phyloP scores from a whole-genome alignment of 2,888 invertebrate genomes.

The Nesidiocoris tenuis region DNA sequence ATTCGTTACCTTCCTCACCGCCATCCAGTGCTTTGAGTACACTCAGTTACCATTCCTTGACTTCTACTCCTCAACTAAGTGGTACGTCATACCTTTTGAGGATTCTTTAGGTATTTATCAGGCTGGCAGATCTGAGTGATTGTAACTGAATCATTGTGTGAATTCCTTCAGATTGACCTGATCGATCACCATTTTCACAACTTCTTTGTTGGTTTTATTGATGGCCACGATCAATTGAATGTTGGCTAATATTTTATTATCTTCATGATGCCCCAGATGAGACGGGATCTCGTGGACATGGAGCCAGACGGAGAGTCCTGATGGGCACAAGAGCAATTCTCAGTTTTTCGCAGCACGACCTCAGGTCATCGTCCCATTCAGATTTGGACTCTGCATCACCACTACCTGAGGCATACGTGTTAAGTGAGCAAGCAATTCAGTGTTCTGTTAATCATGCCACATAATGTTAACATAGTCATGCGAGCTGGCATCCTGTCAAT shows the following conservation, averaged over 20 bases:
- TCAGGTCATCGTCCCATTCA: constrained; percentile 47
- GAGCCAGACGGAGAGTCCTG: constrained; percentile 66
- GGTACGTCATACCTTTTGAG: too few relatives aligned
- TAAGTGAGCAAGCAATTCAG: too few relatives aligned
- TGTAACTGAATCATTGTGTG: too few relatives aligned
- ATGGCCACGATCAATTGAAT: too few relatives aligned
- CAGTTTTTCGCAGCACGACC: constrained; percentile 54
- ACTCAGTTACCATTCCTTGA: constrained; percentile 29
- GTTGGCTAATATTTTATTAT: too few relatives aligned
- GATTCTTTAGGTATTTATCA: too few relatives aligned
- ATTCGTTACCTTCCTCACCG: constrained; percentile 30
- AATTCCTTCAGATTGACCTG: too few relatives aligned
- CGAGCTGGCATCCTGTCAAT: background rate
- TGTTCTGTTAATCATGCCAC: background rate
- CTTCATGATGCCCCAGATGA: too few relatives aligned
- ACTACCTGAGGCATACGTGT: constrained; percentile 59
- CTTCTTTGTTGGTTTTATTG: too few relatives aligned
- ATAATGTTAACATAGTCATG: background rate
- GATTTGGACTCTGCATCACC: constrained; percentile 55
- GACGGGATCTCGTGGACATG: background rate
- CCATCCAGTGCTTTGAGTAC: constrained; percentile 36
- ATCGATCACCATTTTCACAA: too few relatives aligned
- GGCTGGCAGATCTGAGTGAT: too few relatives aligned
- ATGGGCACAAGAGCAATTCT: constrained; percentile 72
- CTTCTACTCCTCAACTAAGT: constrained; percentile 12